Conservation (phyloP, 2,888 invertebrate genomes). For the Cartodere bifasciata region DNA sequence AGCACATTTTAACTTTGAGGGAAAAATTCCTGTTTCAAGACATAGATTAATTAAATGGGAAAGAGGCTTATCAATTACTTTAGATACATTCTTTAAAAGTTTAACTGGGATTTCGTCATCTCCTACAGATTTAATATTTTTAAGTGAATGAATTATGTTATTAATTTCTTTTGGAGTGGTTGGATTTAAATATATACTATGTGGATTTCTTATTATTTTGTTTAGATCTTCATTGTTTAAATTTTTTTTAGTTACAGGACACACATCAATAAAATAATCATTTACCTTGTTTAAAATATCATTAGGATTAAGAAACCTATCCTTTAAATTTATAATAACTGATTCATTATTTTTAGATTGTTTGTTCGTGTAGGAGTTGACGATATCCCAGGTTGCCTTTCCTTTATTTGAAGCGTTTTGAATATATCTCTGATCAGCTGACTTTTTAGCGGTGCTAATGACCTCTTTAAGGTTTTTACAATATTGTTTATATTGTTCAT, state of each 20-base stretch:
- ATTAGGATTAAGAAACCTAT: too few relatives aligned
- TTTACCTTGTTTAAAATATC: neutral
- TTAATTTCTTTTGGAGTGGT: too few relatives aligned
- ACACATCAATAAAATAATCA: neutral
- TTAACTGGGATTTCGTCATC: slow-evolving; percentile 1
- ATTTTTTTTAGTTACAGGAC: neutral
- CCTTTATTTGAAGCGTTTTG: neutral
- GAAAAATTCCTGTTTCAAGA: slow-evolving; percentile 6
- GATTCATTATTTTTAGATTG: neutral
- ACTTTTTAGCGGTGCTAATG: neutral
- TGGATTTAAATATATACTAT: too few relatives aligned
- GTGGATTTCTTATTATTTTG: too few relatives aligned
- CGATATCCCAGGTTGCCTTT: neutral
- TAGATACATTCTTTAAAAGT: neutral
- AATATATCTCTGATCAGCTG: slow-evolving; percentile 1
- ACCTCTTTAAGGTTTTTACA: slow-evolving; percentile 1
- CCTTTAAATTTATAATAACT: neutral
- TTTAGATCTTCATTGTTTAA: too few relatives aligned
- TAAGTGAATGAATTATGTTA: slow-evolving; percentile 1
- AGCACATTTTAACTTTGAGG: slow-evolving; percentile 10
- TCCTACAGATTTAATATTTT: slow-evolving; percentile 3
- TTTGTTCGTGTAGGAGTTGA: neutral
- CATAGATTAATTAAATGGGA: slow-evolving; percentile 1
- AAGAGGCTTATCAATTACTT: neutral
- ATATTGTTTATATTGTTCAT: slow-evolving; percentile 1